Conservation (phyloP, 2,888 invertebrate genomes). For the Vanessa cardui region DNA sequence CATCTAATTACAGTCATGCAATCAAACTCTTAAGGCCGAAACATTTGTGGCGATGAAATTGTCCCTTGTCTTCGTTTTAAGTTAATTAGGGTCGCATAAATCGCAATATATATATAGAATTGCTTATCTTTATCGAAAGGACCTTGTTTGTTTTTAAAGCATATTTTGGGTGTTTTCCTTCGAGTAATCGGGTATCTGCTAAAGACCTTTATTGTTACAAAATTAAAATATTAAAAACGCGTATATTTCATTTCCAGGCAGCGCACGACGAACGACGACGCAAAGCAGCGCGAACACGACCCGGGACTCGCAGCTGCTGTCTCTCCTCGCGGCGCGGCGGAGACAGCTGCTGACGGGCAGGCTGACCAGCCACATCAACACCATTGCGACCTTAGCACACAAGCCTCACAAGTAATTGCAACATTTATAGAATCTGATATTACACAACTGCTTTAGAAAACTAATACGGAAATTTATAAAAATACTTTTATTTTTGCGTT, state of each 20-base stretch:
- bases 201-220: too few relatives aligned
- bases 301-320: slow-evolving; percentile 82
- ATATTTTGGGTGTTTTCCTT: too few relatives aligned
- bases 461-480: too few relatives aligned
- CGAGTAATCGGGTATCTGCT: too few relatives aligned
- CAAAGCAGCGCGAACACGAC: slow-evolving; percentile 69
- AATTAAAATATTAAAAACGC: not conserved
- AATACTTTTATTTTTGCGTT: too few relatives aligned
- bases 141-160: too few relatives aligned
- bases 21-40: slow-evolving; percentile 50
- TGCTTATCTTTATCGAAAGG: too few relatives aligned
- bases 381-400: slow-evolving; percentile 70
- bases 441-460: too few relatives aligned
- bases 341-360: slow-evolving; percentile 83
- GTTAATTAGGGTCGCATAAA: slow-evolving; percentile 10
- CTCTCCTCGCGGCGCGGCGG: slow-evolving; percentile 84
- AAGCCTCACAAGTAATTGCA: slow-evolving; percentile 68
- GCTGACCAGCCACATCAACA: slow-evolving; percentile 76
- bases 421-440: not conserved
- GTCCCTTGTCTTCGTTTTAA: slow-evolving; percentile 24
- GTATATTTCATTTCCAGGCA: slow-evolving; percentile 59
- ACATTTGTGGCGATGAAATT: slow-evolving; percentile 40
- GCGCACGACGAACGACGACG: slow-evolving; percentile 60
- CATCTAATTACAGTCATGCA: slow-evolving; percentile 62
- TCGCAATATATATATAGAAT: not conserved